Percentiles rank a stretch among this genome's conserved stretches.
Evolutionary conservation across 2,797 vertebrate species (phyloP).

Genomic region (Manis pentadactyla): DNA sequence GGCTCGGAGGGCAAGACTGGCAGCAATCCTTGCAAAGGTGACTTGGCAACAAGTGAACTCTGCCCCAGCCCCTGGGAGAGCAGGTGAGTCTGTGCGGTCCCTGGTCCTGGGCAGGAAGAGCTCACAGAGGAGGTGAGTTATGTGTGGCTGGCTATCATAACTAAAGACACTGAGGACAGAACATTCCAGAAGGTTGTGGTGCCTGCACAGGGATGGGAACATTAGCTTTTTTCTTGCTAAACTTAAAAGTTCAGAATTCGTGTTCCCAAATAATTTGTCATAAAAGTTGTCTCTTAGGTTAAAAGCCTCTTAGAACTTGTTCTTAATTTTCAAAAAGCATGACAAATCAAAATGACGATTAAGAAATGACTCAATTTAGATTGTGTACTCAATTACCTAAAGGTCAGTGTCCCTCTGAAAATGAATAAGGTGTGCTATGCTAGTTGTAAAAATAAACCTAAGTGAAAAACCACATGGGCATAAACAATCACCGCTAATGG

Average conservation of each 20-base stretch:
- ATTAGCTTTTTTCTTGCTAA: not conserved
- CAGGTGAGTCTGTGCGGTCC: too few relatives aligned
- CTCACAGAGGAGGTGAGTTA: not conserved
- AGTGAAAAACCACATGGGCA: not conserved
- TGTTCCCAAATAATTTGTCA: not conserved
- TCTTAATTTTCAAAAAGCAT: not conserved
- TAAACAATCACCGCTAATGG: fast-evolving
- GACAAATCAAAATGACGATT: not conserved
- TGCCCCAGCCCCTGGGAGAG: not conserved
- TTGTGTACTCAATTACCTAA: not conserved
- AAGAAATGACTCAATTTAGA: not conserved
- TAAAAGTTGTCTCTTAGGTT: not conserved
- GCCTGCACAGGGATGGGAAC: not conserved
- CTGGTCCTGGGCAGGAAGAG: not conserved
- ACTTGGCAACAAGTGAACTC: not conserved
- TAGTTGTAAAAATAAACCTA: too few relatives aligned
- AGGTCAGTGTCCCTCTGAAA: not conserved
- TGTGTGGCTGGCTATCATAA: not conserved
- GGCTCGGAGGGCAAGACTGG: not conserved
- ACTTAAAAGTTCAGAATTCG: not conserved
- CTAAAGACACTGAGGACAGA: not conserved
- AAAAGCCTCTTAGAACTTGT: not conserved
- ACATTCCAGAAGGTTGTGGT: not conserved
- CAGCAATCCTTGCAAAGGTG: not conserved
- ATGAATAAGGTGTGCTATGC: not conserved